phyloP scores from a whole-genome alignment of 1,140 invertebrate species.

The Hydropsyche tenuis region DNA sequence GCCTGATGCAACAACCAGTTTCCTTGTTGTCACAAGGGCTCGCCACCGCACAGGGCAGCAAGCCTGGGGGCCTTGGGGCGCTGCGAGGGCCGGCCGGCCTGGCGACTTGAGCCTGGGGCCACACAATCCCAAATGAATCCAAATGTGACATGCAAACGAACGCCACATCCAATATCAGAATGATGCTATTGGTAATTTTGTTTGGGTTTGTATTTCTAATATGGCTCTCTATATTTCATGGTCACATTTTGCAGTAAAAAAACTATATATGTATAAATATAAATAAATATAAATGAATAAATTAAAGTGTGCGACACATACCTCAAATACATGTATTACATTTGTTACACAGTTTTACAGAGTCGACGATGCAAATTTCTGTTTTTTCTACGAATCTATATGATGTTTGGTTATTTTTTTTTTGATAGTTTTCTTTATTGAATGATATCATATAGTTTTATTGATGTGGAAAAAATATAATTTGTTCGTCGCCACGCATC shows the following conservation, averaged over 20 bases:
- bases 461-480: too few species aligned
- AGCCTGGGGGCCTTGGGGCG: constrained; percentile 56
- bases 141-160: constrained; percentile 46
- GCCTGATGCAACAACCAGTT: constrained; percentile 64
- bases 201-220: constrained; percentile 51
- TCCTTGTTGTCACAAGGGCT: constrained; percentile 66
- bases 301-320: constrained; percentile 35
- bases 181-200: constrained; percentile 50
- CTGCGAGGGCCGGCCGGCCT: constrained; percentile 37
- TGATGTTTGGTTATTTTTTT: too few species aligned
- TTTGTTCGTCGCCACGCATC: too few species aligned
- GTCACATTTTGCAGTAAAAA: constrained; percentile 42
- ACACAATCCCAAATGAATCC: constrained; percentile 43
- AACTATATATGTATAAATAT: too few species aligned
- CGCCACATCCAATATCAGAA: constrained; percentile 47
- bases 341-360: not conserved
- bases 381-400: too few species aligned
- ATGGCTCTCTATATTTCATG: constrained; percentile 48
- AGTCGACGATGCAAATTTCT: too few species aligned
- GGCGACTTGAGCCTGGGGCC: constrained; percentile 35
- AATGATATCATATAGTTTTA: too few species aligned
- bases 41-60: constrained; percentile 55
- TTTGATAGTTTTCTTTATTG: too few species aligned
- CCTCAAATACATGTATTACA: not conserved
- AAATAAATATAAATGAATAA: not conserved